Evolutionary conservation across 2,113 vertebrate genomes (phyloP).

Genomic region (Marcusenius ussheri): DNA sequence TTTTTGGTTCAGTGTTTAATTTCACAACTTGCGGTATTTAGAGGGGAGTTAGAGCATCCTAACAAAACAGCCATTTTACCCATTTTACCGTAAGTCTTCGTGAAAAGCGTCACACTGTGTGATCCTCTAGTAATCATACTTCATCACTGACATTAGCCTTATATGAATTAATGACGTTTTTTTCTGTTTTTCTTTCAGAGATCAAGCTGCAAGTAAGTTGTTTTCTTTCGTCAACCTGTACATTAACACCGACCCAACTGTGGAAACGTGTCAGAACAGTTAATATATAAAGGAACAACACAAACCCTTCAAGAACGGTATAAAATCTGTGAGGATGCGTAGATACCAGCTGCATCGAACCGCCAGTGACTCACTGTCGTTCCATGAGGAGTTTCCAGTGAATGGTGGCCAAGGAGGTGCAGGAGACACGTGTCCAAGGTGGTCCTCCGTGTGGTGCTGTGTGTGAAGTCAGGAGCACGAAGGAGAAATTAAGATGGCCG

Average conservation of each 20-base stretch:
- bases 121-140: neutral
- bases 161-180: neutral
- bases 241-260: neutral
- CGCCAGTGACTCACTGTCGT: neutral
- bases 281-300: neutral
- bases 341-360: neutral
- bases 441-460: neutral
- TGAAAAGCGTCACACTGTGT: neutral
- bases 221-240: neutral
- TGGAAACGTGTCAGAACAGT: neutral
- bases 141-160: neutral
- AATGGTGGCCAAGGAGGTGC: neutral
- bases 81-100: neutral
- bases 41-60: neutral
- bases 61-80: neutral
- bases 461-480: neutral
- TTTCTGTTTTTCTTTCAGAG: constrained; percentile 46
- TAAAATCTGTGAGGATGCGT: neutral
- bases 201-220: constrained; percentile 47
- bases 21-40: neutral
- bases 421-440: neutral
- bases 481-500: neutral
- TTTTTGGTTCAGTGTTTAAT: neutral
- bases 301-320: neutral
- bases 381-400: neutral